Base-by-base conservation (phyloP, 2,888 invertebrate species). In the Crioceris asparagi region DNA sequence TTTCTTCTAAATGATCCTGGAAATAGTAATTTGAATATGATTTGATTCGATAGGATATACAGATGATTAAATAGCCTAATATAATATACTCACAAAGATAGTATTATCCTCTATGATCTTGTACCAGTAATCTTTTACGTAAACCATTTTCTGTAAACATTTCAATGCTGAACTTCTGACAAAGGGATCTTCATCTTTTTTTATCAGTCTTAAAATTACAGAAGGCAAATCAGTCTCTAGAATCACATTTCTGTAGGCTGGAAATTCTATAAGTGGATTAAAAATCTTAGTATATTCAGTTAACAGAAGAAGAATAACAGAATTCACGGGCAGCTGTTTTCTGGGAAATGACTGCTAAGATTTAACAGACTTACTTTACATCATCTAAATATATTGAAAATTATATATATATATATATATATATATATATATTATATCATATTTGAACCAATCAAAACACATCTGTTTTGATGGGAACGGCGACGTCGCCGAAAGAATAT, bases 151-250 rank as follows among this genome's bases (percentile, higher is more conserved):
- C 2, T 75, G 71, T 8, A 86, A 60, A 47, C 85, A 84, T 43
- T 72, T 74, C 7, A 85, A 64, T 1, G 85, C 83, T 0, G 85
- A 79, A 2, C 80, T 79, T 42, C 83, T 71, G 1, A 84, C 85
- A 57, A 83, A 87, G 29, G 76, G 69, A 59, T 85, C 83, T 25
- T 68, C 67, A 55, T 86, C 86, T 43, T 74, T 70, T 41, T 74
- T 67, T 1, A 77, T 75, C 52, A 84, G 71, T 31, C 77, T 71
- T 16, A 78, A 66, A 0, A 80, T 72, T 17, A 83, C 62, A 41
- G 72, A 69, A 3, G 80, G 72, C 26, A 85, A 68, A 33, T 78
- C 71, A 44, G 77, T 71, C 18, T 76, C 74, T 12, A 77, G 51
- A 23, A 86, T 64, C 48, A 81, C 75, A 46, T 74, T 73, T 63